Percentiles rank a stretch among this genome's conserved stretches.
Evolutionary conservation across 2,113 vertebrate genomes (phyloP).

Genomic region (Centropus bengalensis): DNA sequence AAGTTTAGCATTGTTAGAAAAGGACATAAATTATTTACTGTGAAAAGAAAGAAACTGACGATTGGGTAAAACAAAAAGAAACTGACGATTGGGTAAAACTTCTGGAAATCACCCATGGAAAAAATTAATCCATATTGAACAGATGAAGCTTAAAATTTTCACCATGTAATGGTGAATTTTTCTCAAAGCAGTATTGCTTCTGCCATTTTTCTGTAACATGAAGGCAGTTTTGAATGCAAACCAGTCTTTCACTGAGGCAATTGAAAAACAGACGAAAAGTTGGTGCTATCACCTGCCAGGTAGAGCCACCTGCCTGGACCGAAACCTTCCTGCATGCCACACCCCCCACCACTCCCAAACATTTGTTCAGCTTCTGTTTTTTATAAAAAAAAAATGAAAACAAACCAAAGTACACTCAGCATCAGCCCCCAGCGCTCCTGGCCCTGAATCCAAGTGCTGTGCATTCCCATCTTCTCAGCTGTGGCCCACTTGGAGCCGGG

Average conservation of each 20-base stretch:
- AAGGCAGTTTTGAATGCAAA: neutral
- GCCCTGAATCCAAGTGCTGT: neutral
- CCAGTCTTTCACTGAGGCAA: neutral
- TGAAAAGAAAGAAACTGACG: too few relatives aligned
- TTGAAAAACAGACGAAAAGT: slow-evolving; percentile 9
- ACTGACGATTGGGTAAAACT: neutral
- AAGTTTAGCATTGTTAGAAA: neutral
- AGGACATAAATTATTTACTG: neutral
- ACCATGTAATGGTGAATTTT: neutral
- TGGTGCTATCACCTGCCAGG: neutral
- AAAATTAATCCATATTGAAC: neutral
- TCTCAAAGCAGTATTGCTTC: neutral
- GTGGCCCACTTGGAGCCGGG: neutral
- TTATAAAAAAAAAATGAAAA: neutral
- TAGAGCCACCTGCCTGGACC: neutral
- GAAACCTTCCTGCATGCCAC: neutral
- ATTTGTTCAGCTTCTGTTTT: neutral
- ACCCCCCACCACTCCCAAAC: neutral
- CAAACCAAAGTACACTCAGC: neutral
- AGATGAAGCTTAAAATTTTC: neutral
- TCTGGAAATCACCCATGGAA: neutral
- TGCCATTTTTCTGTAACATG: neutral
- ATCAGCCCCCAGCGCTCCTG: neutral
- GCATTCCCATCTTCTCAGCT: neutral
- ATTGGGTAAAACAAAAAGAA: neutral